A percentile compares a stretch with the other conserved stretches of the same genome.
Conservation (phyloP, 1,140 invertebrate genomes). For the Aphis craccivora region DNA sequence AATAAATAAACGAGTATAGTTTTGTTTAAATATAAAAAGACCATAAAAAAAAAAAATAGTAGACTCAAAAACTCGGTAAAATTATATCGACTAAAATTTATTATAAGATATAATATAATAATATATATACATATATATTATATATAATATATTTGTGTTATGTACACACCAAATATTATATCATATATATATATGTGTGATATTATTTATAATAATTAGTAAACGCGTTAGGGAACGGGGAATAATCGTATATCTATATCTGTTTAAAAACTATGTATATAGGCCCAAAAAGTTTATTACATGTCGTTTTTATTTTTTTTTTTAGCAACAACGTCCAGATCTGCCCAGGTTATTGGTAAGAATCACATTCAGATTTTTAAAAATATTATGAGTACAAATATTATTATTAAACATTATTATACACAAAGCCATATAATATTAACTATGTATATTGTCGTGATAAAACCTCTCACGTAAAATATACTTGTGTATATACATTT, state of each 20-base stretch:
- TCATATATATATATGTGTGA: background rate
- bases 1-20: background rate
- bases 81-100: background rate
- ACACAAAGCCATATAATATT: background rate
- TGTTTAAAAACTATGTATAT: background rate
- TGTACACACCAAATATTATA: background rate
- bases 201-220: background rate
- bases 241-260: slow-evolving; percentile 5
- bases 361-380: slow-evolving; percentile 46
- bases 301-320: slow-evolving; percentile 63
- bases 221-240: background rate
- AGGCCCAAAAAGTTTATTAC: slow-evolving; percentile 55
- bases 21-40: background rate
- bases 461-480: background rate
- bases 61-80: background rate
- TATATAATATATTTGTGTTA: background rate
- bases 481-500: background rate
- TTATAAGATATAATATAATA: background rate
- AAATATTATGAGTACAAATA: background rate
- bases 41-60: background rate
- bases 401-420: too few species aligned
- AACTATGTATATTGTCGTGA: background rate
- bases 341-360: slow-evolving; percentile 72
- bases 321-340: slow-evolving; percentile 81
- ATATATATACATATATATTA: too few species aligned